Base-by-base conservation (phyloP, 2,888 invertebrate species). In the Xylota segnis region DNA sequence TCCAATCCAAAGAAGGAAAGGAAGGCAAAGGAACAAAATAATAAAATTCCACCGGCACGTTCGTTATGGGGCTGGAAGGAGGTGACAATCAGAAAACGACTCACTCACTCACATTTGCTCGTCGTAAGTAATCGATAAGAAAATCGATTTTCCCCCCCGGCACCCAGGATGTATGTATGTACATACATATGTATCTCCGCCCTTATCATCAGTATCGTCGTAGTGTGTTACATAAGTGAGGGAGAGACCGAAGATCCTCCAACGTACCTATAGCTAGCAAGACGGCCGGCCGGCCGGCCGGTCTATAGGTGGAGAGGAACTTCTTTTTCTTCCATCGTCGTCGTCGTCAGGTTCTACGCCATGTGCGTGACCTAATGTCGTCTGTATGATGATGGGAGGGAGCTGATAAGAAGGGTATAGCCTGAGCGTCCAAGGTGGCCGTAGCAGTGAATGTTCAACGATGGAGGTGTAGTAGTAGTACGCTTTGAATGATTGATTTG, bases 281-380 rank as follows among this genome's bases (percentile, higher is more conserved):
- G n/a, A n/a, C n/a, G n/a, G n/a, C n/a, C n/a, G n/a, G 23, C 14
- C 37, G 14, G 56, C 43, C 59, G 72, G 52, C 52, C 27, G 34
- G 71, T 78, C 63, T 78, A 56, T 56, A 16, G 27, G 14, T 61
- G 54, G 27, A 68, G 59, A 61, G 66, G 50, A 59, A 66, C 43
- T 72, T 45, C 37, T 65, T 72, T 47, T 54, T 47, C n/a, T n/a
- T n/a, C n/a, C n/a, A n/a, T 72, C 43, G 40, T 40, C 12, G 40
- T n/a, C 40, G 5, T n/a, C 12, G 40, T 40, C 52, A 61, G 61
- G 71, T 63, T 75, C 54, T 82, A 12, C 75, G 56, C 56, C 77
- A 83, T 83, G 76, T 83, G 82, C 82, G 82, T 83, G 82, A 83
- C 76, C 82, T 83, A 71, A 71, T 77, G 82, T 76, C 65, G 70